phyloP scores from a whole-genome alignment of 2,888 invertebrate species.

The Teleogryllus oceanicus region DNA sequence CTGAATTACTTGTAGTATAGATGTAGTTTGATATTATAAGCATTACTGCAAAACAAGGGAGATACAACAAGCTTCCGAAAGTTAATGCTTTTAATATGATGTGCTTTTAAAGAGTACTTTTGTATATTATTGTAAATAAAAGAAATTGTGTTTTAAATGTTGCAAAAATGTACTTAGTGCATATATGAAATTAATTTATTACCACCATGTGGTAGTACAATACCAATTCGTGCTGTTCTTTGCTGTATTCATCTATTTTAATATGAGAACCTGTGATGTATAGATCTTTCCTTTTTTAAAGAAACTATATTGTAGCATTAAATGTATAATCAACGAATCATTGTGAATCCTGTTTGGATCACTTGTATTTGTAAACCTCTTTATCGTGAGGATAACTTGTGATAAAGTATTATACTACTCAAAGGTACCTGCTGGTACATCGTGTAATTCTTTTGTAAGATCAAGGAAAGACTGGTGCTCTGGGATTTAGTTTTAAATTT shows the following conservation, averaged over 20 bases:
- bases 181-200: slow-evolving; percentile 28
- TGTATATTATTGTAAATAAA: slow-evolving; percentile 28
- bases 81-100: slow-evolving; percentile 27
- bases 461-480: slow-evolving; percentile 30
- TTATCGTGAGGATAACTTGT: slow-evolving; percentile 29
- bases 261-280: slow-evolving; percentile 27
- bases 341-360: slow-evolving; percentile 28
- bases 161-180: slow-evolving; percentile 31
- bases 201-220: slow-evolving; percentile 31
- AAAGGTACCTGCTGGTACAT: background rate
- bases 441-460: background rate
- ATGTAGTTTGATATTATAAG: background rate
- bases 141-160: slow-evolving; percentile 25
- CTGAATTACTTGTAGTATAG: background rate
- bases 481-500: slow-evolving; percentile 19
- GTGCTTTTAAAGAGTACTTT: slow-evolving; percentile 20
- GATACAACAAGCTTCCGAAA: background rate
- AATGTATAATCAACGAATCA: slow-evolving; percentile 29
- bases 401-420: background rate
- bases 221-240: slow-evolving; percentile 26
- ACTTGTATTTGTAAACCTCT: slow-evolving; percentile 28
- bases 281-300: background rate
- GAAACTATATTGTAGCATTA: no score
- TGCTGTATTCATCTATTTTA: slow-evolving; percentile 24
- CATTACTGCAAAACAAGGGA: background rate